phyloP scores from a whole-genome alignment of 1,140 invertebrate species.

The Euwallacea fornicatus region DNA sequence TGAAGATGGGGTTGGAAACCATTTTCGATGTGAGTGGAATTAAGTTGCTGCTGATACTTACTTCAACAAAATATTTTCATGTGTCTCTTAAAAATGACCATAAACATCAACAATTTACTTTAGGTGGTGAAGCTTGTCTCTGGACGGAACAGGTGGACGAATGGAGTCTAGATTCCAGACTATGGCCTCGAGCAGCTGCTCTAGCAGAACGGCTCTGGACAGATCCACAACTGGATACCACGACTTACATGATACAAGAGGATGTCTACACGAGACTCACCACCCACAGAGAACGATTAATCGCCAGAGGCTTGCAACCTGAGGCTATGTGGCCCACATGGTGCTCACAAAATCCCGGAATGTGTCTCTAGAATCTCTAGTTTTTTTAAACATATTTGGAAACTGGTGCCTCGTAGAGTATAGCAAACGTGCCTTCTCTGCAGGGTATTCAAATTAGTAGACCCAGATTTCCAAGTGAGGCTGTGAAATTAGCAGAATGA shows the following conservation, averaged over 20 bases:
- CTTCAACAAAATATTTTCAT: no score
- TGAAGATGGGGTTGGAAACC: no score
- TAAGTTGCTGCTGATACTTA: no score
- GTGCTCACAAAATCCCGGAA: slow-evolving; percentile 72
- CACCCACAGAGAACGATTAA: slow-evolving; percentile 64
- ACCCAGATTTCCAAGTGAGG: background rate
- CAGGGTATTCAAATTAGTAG: background rate
- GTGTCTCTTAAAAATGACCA: no score
- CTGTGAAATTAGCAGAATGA: background rate
- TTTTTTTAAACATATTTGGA: background rate
- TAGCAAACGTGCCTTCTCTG: background rate
- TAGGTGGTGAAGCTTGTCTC: slow-evolving; percentile 66
- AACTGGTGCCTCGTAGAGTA: background rate
- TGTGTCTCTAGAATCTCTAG: slow-evolving; percentile 59
- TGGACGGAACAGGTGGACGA: slow-evolving; percentile 71
- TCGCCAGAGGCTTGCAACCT: slow-evolving; percentile 63
- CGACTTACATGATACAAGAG: slow-evolving; percentile 47
- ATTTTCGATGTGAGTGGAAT: no score
- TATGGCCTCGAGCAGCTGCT: slow-evolving; percentile 71
- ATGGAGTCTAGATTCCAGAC: slow-evolving; percentile 63
- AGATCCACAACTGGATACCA: slow-evolving; percentile 46
- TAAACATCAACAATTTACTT: background rate
- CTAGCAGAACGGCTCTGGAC: slow-evolving; percentile 65
- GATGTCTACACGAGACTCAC: slow-evolving; percentile 69
- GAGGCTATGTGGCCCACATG: slow-evolving; percentile 75